These are phyloP conservation scores for Emydoidea blandingii DNA, from an alignment of 2,797 vertebrate species.

Conservation along the genomic window DNA sequence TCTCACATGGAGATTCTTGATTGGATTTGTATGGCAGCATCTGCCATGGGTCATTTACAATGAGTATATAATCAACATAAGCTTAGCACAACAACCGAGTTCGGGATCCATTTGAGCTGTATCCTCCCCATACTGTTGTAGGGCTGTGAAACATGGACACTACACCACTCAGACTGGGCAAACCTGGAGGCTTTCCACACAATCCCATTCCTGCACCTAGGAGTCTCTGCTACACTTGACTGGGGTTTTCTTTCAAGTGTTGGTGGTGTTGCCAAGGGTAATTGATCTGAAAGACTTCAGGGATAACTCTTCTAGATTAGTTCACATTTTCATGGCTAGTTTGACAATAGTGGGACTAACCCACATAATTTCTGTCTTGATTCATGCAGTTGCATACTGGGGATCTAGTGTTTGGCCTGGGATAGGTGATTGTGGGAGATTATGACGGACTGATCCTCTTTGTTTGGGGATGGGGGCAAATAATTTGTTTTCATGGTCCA, in stretches of 20 bases:
- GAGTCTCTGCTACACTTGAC: not conserved
- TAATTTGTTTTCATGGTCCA: not conserved
- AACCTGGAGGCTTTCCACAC: no score
- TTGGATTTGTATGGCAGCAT: no score
- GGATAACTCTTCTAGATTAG: not conserved
- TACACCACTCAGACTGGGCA: not conserved
- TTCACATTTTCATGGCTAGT: not conserved
- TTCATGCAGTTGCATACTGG: fast-evolving
- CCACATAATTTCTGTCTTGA: not conserved
- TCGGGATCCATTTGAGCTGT: no score
- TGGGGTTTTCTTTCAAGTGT: not conserved
- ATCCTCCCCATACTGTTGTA: no score
- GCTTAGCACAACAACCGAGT: no score
- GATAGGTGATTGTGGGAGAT: not conserved
- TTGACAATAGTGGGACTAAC: not conserved
- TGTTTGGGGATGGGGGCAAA: not conserved
- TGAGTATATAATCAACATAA: no score
- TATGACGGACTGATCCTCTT: not conserved
- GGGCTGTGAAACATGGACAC: not conserved
- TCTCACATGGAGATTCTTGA: no score
- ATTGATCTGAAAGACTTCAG: not conserved
- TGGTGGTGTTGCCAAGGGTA: not conserved
- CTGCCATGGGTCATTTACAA: no score
- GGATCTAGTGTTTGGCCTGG: not conserved
- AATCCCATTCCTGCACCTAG: not conserved